Evolutionary conservation across 2,113 vertebrate species (phyloP).

Genomic region (Catharus minimus): DNA sequence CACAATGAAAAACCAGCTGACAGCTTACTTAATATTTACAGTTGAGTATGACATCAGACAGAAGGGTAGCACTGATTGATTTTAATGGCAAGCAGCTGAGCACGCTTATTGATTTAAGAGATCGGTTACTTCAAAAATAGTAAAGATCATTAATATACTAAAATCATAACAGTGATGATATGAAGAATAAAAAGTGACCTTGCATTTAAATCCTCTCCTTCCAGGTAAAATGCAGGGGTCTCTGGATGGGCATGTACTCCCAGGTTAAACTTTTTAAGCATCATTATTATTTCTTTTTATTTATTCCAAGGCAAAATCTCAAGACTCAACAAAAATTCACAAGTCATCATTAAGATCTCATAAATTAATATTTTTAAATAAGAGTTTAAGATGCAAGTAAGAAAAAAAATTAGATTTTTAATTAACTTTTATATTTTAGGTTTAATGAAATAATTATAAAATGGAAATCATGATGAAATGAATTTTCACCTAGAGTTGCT

Average conservation of each 20-base stretch:
- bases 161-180: conserved; percentile 27
- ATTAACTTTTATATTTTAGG: background rate
- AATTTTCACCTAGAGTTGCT: background rate
- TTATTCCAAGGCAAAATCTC: background rate
- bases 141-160: conserved; percentile 67
- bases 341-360: background rate
- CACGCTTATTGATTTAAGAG: conserved; percentile 66
- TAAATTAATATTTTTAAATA: background rate
- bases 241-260: background rate
- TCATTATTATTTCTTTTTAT: background rate
- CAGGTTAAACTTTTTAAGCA: background rate
- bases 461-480: background rate
- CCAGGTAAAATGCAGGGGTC: background rate
- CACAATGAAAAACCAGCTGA: conserved; percentile 68
- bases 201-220: conserved; percentile 6
- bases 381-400: background rate
- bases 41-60: conserved; percentile 72
- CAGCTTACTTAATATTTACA: conserved; percentile 76
- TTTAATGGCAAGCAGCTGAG: conserved; percentile 74
- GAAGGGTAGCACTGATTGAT: conserved; percentile 68
- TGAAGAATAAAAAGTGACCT: conserved; percentile 59
- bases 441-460: background rate
- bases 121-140: conserved; percentile 60
- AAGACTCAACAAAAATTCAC: background rate
- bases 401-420: background rate